Evolutionary conservation across 2,113 vertebrate genomes (phyloP).

Genomic region (Labrus mixtus): DNA sequence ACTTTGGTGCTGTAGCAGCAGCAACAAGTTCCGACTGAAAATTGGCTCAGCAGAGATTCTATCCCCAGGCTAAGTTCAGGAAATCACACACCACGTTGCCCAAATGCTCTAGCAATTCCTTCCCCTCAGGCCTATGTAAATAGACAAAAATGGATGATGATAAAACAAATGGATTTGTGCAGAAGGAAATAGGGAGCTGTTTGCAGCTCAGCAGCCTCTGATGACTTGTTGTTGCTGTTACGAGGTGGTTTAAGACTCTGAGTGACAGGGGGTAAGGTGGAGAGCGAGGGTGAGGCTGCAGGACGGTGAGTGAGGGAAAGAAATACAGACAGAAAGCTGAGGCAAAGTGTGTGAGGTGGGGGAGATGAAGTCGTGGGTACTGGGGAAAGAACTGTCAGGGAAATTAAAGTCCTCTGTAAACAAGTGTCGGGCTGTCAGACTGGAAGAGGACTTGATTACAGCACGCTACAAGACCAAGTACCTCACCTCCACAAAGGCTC

Average conservation of each 20-base stretch:
- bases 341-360: conserved; percentile 3
- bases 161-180: conserved; percentile 63
- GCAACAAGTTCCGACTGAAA: conserved; percentile 56
- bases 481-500: conserved; percentile 42
- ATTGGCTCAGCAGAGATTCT: conserved; percentile 53
- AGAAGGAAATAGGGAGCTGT: conserved; percentile 16
- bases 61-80: conserved; percentile 50
- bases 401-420: conserved; percentile 77
- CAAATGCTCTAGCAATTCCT: conserved; percentile 47
- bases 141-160: conserved; percentile 60
- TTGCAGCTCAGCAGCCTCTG: conserved; percentile 36
- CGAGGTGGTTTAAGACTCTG: conserved; percentile 20
- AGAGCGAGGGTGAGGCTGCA: conserved; percentile 8
- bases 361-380: conserved; percentile 47
- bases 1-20: conserved; percentile 43
- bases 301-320: conserved; percentile 31
- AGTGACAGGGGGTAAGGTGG: conserved; percentile 23
- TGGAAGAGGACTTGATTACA: conserved; percentile 80
- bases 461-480: conserved; percentile 38
- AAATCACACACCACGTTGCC: conserved; percentile 65
- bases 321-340: conserved; percentile 37
- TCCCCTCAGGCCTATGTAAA: conserved; percentile 45
- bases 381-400: conserved; percentile 60
- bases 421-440: conserved; percentile 73
- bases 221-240: conserved; percentile 25